A percentile compares a stretch with the other conserved stretches of the same genome.
phyloP scores from a whole-genome alignment of 30 jellyfish, hydroid and myxozoan genomes.

The Aurelia aurita region DNA sequence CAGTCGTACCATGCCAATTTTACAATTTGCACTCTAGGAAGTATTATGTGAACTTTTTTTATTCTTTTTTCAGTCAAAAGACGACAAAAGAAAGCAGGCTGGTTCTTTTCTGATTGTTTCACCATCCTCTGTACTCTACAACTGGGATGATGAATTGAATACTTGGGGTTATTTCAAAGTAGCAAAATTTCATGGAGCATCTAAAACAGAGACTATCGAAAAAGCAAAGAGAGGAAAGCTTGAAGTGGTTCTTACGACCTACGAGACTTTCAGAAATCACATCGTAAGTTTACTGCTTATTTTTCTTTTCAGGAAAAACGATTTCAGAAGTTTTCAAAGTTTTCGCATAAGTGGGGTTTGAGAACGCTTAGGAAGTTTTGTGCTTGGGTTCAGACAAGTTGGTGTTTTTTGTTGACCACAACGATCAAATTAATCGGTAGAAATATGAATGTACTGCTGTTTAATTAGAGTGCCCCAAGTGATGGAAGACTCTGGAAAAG shows the following conservation, averaged over 20 bases:
- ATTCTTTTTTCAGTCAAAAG: conserved; percentile 9
- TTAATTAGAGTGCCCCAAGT: too few species aligned
- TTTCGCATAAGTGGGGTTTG: too few species aligned
- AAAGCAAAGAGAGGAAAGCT: conserved; percentile 53
- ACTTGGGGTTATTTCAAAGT: conserved; percentile 84
- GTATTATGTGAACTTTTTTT: not conserved
- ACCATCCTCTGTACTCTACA: conserved; percentile 82
- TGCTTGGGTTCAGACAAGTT: not conserved
- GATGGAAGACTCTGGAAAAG: too few species aligned
- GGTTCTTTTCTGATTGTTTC: conserved; percentile 70
- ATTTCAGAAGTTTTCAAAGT: too few species aligned
- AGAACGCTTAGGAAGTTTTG: too few species aligned
- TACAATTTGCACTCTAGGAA: too few species aligned
- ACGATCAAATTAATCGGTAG: too few species aligned
- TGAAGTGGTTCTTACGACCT: conserved; percentile 79
- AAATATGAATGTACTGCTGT: too few species aligned
- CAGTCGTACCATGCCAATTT: too few species aligned
- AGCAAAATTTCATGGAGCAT: conserved; percentile 70
- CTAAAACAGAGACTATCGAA: conserved; percentile 54
- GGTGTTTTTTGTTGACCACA: too few species aligned
- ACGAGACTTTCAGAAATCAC: conserved; percentile 76
- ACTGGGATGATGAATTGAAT: conserved; percentile 84
- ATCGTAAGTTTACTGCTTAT: conserved; percentile 51
- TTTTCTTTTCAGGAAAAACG: not conserved
- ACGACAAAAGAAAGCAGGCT: not conserved